Base-by-base conservation (phyloP, 2,888 invertebrate species). In the Pantelozetes paolii region DNA sequence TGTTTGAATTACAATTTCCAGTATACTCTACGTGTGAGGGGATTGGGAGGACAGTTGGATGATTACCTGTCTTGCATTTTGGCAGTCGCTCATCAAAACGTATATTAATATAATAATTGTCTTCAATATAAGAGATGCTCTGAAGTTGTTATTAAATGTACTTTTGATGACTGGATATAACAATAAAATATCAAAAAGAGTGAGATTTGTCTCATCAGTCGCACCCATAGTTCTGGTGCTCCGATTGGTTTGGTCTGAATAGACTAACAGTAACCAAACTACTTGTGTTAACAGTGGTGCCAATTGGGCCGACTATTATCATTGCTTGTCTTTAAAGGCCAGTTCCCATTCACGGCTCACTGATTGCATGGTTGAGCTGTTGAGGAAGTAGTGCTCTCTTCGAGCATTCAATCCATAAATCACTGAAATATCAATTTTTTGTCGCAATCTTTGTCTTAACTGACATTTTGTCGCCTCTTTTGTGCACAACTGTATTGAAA, bases 281-380 rank as follows among this genome's bases (percentile, higher is more conserved):
- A 54, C 54, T 36, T 8, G 36, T 54, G 54, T 54, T 54, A 54
- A 20, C 28, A 54, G 8, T 54, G 54, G 9, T 26, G 28, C 54
- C 28, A 54, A 26, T 20, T 8, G 23, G 23, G 8, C 28, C 9
- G 13, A 23, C 54, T 20, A 54, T 54, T 54, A 54, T 54, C 54
- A 54, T 54, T 18, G 54, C 54, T 54, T 54, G 54, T 54, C 23
- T 9, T 28, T 26, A 20, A 50, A 54, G 54, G 23, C 54, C 54
- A 54, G 54, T 54, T 23, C 23, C 54, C 54, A 54, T 54, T 54
- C 28, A 54, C 54, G 28, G 26, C 28, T 54, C 26, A 54, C 54
- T 54, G 23, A 2, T 9, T 13, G 9, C 54, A 54, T 54, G 54
- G 23, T 13, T 54, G 9, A 9, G 45, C 2, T 45, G 45, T 45